Evolutionary conservation across 2,888 invertebrate species (phyloP), one percentile per base, ranked within the genome.

Genomic region (Andrena dorsata): DNA sequence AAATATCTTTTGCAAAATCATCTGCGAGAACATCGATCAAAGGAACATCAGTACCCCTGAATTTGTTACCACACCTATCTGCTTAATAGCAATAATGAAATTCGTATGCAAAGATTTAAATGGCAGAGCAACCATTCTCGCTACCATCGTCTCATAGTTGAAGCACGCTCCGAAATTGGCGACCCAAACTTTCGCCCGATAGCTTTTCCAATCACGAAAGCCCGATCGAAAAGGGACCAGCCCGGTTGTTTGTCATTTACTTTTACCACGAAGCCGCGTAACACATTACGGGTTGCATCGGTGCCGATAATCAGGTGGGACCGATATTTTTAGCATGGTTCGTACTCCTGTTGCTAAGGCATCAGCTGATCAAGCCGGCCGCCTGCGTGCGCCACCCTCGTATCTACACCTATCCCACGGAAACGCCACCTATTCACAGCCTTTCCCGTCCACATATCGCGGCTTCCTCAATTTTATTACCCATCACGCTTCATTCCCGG

Each of bases 321-420:
- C 77, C 76, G 87, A 88, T 89, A 87, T 88, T 86, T 87, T 88
- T 87, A 89, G 89, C 65, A 61, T 76, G 91, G 92, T 87, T 92
- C 92, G 90, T 93, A 93, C 88, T 80, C 91, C 90, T 93, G 93
- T 93, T 93, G 93, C 93, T 93, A 93, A 89, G 93, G 93, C 91
- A 93, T 93, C 93, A 93, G 93, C 93, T 93, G 93, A 93, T 93
- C 90, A 77, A 76, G 80, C 76, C 85, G 74, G 86, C 79, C 75
- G 85, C 74, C 81, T 73, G 78, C 61, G 51, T 70, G 73, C 64
- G 23, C 76, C 88, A 86, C 79, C 77, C 72, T 76, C 84, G 88
- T 87, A 84, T 73, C 75, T 77, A 68, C 6, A 20, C 56, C 82
- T 74, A 4, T 20, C 13, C 28, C 10, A n/a, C 32, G 2, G 8